Evolutionary conservation across 2,888 invertebrate genomes (phyloP).

Genomic region (Harpagoxenus sublaevis): DNA sequence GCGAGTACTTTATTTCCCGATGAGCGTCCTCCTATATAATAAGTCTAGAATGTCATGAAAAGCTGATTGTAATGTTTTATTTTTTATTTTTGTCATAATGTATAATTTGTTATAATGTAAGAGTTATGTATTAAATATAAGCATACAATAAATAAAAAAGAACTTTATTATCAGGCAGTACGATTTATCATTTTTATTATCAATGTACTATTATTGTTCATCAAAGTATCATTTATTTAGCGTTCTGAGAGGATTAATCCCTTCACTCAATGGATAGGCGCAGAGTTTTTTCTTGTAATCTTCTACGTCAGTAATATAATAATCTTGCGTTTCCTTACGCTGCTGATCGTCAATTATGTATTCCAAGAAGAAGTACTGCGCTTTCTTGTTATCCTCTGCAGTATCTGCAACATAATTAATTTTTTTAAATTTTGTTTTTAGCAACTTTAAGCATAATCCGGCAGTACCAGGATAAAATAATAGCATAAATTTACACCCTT

Average conservation of each 20-base stretch:
- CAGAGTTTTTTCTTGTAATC: slow-evolving; percentile 75
- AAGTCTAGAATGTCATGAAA: background rate
- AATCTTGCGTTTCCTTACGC: slow-evolving; percentile 61
- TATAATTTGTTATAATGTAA: background rate
- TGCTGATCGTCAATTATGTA: slow-evolving; percentile 69
- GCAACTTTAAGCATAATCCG: background rate
- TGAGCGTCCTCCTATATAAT: background rate
- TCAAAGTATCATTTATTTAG: slow-evolving; percentile 2
- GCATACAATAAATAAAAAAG: slow-evolving; percentile 45
- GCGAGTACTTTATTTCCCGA: slow-evolving; percentile 14
- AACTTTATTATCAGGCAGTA: slow-evolving; percentile 32
- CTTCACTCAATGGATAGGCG: slow-evolving; percentile 69
- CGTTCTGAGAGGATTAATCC: background rate
- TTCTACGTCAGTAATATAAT: slow-evolving; percentile 78
- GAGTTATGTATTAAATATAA: slow-evolving; percentile 17
- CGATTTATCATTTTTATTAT: slow-evolving; percentile 38
- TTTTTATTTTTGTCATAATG: background rate
- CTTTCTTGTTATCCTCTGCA: slow-evolving; percentile 44
- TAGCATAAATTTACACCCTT: background rate
- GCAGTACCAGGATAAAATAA: background rate
- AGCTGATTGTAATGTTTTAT: background rate
- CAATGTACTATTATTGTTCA: background rate
- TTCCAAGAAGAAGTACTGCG: slow-evolving; percentile 71
- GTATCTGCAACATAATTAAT: slow-evolving; percentile 40
- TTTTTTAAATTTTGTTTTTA: background rate